Base-by-base conservation (phyloP, 2,797 vertebrate genomes). In the Meriones psammophilus region DNA sequence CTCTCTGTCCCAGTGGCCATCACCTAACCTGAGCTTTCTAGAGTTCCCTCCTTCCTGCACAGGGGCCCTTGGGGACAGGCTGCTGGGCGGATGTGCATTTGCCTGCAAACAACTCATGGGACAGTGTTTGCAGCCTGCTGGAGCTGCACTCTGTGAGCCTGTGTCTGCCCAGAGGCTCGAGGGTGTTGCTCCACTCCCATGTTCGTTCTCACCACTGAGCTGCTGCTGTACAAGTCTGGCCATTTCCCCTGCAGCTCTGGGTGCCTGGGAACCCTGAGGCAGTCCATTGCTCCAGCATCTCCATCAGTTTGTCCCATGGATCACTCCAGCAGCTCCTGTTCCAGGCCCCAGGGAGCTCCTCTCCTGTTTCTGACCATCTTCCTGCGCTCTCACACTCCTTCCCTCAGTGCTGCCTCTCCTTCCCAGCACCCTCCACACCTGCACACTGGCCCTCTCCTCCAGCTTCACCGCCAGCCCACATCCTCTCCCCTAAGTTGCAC, bases 361-460 rank as follows among this genome's bases (percentile, higher is more conserved):
- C 66, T 68, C 28, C 15, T 26, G 46, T 76, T 0, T 77, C 30
- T 30, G 24, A 26, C n/a, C n/a, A 26, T 62, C 39, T 60, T 20
- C 26, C 33, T 28, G 10, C 22, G 10, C n/a, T n/a, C 7, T 26
- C n/a, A 7, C 6, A 3, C 0, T 0, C 18, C 39, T 13, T 10
- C 6, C 28, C 28, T 17, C 71, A 20, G 18, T 18, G 15, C 73
- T 73, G 36, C n/a, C n/a, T 7, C 20, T 36, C 69, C 60, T 62
- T 22, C 71, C 71, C 24, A 22, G 71, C 3, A 24, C n/a, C 39
- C 71, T 36, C 15, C 39, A 8, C 39, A 17, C 56, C 56, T 17
- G 56, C 56, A 58, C 56, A 18, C 56, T 58, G 56, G 22, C 73
- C 9, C 5, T 22, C 73, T 39, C 22, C 73, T 76, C 24, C 73